Evolutionary conservation across 1,140 invertebrate species (phyloP).

Genomic region (Hylaeus volcanicus): DNA sequence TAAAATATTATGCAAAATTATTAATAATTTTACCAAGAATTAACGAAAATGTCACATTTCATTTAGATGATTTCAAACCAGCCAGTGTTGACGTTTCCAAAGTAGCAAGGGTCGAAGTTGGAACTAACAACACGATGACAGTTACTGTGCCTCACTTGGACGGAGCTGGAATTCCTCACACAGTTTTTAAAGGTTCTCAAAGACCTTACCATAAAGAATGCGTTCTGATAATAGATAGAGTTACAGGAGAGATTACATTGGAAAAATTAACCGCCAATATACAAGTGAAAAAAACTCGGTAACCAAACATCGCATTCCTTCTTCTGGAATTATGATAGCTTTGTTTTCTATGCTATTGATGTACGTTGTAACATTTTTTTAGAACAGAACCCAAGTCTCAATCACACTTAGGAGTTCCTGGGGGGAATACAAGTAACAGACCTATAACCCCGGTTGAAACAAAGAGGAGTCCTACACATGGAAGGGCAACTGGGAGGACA

Average conservation of each 20-base stretch:
- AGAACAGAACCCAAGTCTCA: conserved; percentile 71
- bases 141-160: conserved; percentile 96
- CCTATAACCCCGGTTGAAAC: conserved; percentile 78
- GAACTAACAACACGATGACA: conserved; percentile 92
- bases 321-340: neutral
- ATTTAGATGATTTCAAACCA: conserved; percentile 97
- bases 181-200: conserved; percentile 96
- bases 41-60: neutral
- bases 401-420: conserved; percentile 51
- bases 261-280: conserved; percentile 95
- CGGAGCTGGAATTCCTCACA: conserved; percentile 92
- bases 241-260: conserved; percentile 94
- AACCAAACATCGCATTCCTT: conserved; percentile 21
- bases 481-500: conserved; percentile 84
- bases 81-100: conserved; percentile 96
- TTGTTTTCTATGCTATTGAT: neutral
- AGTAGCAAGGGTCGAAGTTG: conserved; percentile 93
- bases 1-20: too few relatives aligned
- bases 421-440: conserved; percentile 58
- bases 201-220: conserved; percentile 95
- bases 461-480: conserved; percentile 78
- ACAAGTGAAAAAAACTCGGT: conserved; percentile 97
- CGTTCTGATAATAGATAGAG: conserved; percentile 95
- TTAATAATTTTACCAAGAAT: too few relatives aligned
- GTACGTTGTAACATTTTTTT: neutral